These are phyloP conservation scores for Ciconia boyciana DNA, from an alignment of 2,113 vertebrate species.

Conservation along the genomic window DNA sequence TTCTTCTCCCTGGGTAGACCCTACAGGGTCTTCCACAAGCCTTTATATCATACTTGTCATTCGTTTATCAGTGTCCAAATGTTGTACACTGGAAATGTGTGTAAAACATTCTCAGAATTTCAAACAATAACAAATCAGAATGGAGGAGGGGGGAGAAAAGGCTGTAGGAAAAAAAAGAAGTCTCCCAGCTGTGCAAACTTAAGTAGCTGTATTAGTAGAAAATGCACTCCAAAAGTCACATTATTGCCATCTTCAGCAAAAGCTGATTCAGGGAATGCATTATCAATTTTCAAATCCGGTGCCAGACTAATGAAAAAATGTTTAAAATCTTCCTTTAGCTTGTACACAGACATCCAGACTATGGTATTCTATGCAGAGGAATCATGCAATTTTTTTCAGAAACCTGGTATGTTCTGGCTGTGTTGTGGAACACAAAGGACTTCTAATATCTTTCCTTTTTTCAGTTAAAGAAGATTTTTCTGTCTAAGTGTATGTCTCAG, in stretches of 20 bases:
- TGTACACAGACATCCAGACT: neutral
- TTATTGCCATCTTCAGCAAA: slow-evolving; percentile 24
- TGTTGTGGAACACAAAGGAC: neutral
- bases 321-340: neutral
- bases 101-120: slow-evolving; percentile 81
- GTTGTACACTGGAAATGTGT: slow-evolving; percentile 75
- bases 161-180: slow-evolving; percentile 57
- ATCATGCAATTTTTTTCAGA: neutral
- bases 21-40: slow-evolving; percentile 50
- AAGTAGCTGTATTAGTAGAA: slow-evolving; percentile 50
- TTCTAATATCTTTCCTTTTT: neutral
- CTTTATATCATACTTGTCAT: slow-evolving; percentile 81
- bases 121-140: slow-evolving; percentile 80
- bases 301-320: neutral
- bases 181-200: slow-evolving; percentile 69
- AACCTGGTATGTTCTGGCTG: neutral
- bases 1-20: slow-evolving; percentile 65
- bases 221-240: slow-evolving; percentile 9
- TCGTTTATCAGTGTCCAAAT: slow-evolving; percentile 80
- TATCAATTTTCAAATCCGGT: neutral
- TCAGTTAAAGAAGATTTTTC: neutral
- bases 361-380: neutral
- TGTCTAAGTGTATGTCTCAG: neutral
- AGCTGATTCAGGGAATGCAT: neutral
- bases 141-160: neutral